These are phyloP conservation scores for Leptosomus discolor DNA, from an alignment of 2,113 vertebrate genomes.

Conservation along the genomic window DNA sequence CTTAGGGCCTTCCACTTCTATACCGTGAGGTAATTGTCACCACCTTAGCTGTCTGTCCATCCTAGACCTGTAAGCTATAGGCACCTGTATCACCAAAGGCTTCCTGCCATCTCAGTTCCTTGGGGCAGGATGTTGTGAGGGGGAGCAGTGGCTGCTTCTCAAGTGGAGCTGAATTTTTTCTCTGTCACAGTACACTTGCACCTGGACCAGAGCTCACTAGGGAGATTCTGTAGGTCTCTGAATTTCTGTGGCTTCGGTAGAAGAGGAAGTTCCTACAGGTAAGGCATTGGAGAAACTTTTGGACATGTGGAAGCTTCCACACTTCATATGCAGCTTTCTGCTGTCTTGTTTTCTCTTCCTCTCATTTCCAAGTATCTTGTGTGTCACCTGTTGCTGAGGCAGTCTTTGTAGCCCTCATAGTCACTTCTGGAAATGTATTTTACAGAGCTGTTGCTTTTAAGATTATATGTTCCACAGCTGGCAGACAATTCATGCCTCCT, in stretches of 20 bases:
- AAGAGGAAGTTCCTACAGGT: background rate
- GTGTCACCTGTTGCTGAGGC: background rate
- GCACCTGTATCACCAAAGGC: background rate
- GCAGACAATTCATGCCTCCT: background rate
- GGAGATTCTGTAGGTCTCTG: background rate
- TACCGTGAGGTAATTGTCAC: background rate
- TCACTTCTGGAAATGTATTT: background rate
- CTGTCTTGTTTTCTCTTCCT: background rate
- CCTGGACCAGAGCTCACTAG: background rate
- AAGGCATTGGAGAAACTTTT: background rate
- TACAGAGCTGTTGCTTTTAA: background rate
- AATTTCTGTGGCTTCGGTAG: background rate
- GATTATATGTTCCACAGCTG: background rate
- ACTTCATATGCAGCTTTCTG: background rate
- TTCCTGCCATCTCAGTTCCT: background rate
- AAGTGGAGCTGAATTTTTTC: background rate
- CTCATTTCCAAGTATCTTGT: background rate
- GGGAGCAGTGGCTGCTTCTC: background rate
- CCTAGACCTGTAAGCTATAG: background rate
- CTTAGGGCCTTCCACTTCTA: background rate
- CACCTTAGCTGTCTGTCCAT: background rate
- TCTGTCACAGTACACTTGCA: background rate
- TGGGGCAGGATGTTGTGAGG: background rate
- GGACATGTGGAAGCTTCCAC: background rate
- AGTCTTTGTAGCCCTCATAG: background rate